Evolutionary conservation across 2,113 vertebrate genomes (phyloP).

Genomic region (Prionailurus bengalensis): DNA sequence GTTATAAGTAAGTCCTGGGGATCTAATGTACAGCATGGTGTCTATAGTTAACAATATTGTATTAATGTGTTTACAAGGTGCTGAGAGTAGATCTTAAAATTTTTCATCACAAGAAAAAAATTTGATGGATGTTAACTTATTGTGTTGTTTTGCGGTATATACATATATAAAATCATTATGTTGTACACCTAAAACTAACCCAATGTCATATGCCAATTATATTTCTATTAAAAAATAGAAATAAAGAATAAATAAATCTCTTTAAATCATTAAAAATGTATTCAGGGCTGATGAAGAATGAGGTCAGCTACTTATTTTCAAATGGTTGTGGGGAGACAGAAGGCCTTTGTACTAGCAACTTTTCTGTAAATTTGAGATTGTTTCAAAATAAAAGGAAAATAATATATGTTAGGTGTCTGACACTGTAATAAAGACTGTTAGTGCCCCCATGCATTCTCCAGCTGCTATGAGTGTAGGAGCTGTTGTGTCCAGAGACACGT

Average conservation of each 20-base stretch:
- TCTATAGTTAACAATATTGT: not conserved
- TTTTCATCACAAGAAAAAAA: not conserved
- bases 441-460: not conserved
- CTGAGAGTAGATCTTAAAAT: not conserved
- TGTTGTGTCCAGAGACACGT: not conserved
- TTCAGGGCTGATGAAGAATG: not conserved
- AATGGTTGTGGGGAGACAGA: not conserved
- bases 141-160: not conserved
- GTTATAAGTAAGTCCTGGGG: not conserved
- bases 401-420: not conserved
- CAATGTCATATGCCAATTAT: not conserved
- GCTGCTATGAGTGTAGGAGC: not conserved
- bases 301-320: not conserved
- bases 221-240: not conserved
- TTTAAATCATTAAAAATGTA: not conserved
- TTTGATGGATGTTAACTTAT: not conserved
- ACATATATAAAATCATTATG: not conserved
- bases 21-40: not conserved
- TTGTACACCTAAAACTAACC: not conserved
- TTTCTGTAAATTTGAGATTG: slow-evolving; percentile 7
- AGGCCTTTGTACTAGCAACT: not conserved
- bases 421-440: not conserved
- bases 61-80: not conserved
- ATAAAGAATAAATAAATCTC: not conserved
- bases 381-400: slow-evolving; percentile 35